Conservation (phyloP, 2,888 invertebrate species). For the Tortricodes alternella region DNA sequence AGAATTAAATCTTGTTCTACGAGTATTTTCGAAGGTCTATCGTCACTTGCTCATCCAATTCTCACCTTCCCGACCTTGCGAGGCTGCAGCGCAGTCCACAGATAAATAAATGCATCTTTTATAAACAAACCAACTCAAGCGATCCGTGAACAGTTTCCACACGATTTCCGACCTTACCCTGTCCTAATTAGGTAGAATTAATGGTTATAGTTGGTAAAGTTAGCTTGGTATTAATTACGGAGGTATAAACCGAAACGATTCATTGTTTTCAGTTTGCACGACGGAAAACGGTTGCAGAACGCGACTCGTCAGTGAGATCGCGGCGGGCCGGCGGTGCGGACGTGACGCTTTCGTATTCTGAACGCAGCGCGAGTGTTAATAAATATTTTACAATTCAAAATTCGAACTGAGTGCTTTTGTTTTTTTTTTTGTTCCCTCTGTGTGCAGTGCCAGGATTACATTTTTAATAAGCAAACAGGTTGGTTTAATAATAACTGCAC, state of each 20-base stretch:
- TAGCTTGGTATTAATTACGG: constrained; percentile 44
- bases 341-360: constrained; percentile 30
- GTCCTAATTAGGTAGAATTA: constrained; percentile 26
- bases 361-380: constrained; percentile 62
- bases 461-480: constrained; percentile 52
- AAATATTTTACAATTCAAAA: constrained; percentile 42
- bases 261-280: constrained; percentile 45
- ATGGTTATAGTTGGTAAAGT: constrained; percentile 28
- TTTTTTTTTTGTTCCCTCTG: constrained; percentile 59
- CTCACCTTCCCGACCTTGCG: constrained; percentile 46
- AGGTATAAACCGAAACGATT: constrained; percentile 49
- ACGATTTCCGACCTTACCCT: constrained; percentile 22
- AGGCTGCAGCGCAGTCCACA: constrained; percentile 34
- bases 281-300: constrained; percentile 15
- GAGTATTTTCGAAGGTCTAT: background rate
- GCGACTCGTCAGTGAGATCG: constrained; percentile 19
- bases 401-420: constrained; percentile 54
- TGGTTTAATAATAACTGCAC: constrained; percentile 41
- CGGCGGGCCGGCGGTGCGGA: constrained; percentile 15
- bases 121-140: constrained; percentile 37
- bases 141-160: constrained; percentile 26
- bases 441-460: constrained; percentile 68
- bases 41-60: constrained; percentile 33
- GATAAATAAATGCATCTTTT: constrained; percentile 20
- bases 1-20: constrained; percentile 5